Base-by-base conservation (phyloP, 2,113 vertebrate species). In the Hypomesus transpacificus region DNA sequence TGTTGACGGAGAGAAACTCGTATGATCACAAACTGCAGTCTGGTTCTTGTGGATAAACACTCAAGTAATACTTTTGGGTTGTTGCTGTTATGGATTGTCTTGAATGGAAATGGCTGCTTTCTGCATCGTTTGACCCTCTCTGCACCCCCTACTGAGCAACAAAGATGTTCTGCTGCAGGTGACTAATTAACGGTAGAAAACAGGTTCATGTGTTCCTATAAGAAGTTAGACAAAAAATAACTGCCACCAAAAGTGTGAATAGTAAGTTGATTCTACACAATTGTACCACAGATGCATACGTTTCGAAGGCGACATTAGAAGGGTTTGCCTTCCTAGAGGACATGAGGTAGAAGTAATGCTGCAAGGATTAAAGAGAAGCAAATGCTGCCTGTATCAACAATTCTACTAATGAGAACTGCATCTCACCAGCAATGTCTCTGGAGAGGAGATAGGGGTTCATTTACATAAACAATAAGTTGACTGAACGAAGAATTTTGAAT, bases 91-190 rank as follows among this genome's bases (percentile, higher is more conserved):
- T n/a, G 3, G 4, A 24, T n/a, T 14, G 1, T 46, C 17, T 14
- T 20, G 70, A 53, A 50, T 56, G 22, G 34, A 75, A 60, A 54
- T 56, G 76, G 73, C 68, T 74, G 20, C 78, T 57, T 79, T 72
- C 14, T 1, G 57, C 60, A 54, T 75, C 57, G 70, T 78, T 75
- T 85, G 82, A 84, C 86, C 88, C 89, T 75, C 78, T 53, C 88
- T 66, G 82, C 78, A 88, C 92, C 91, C 88, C 93, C 92, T 80
- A 76, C 92, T 87, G 92, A 90, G 92, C 85, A 69, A 78, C 86
- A 93, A 93, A 93, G 90, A 92, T 92, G 93, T 94, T 95, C 91
- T 91, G 92, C 81, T 92, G 90, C 87, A 91, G 93, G 89, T 92
- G 88, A 94, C 93, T 94, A 94, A 95, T 94, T 94, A 94, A 93